Evolutionary conservation across 2,888 invertebrate genomes (phyloP), one percentile per base, ranked within the genome.

Genomic region (Sthenelais limicola): DNA sequence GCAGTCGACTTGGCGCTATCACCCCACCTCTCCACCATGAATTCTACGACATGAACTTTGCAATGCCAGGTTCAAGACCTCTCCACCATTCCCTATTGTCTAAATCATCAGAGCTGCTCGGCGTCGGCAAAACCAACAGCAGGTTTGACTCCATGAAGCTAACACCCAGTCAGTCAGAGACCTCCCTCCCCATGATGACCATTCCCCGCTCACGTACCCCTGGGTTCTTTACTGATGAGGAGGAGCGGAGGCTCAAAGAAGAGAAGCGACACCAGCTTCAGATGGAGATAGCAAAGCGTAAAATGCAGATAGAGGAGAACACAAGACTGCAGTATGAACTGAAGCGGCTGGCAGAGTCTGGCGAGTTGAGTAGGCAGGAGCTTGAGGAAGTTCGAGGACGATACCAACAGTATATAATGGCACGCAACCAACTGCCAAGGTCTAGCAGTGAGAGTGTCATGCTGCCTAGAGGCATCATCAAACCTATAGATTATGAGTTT

Each of bases 241-340:
- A 91, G 73, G 91, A 91, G 76, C 85, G 88, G 58, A 80, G 90
- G 76, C 88, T 88, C 26, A 84, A 91, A 51, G 91, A 92, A 79
- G 90, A 90, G 80, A 90, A 91, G 81, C 90, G 91, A 82, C 88
- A 89, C 48, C 88, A 90, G 77, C 89, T 92, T 73, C 90, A 91
- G 78, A 90, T 90, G 52, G 92, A 92, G 82, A 91, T 92, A 74
- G 91, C 91, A 15, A 87, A 90, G 68, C 86, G 92, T n/a, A 88
- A 91, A 54, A 89, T 90, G 78, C 90, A 91, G 80, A 89, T 92
- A 73, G 91, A 91, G 78, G 90, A 91, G 77, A 90, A 90, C 74
- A 89, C 90, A n/a, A 87, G 90, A 9, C 83, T 90, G 43, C 90
- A 89, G 79, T 88, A 89, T 62, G 90, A 91, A 80, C 83, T 90